phyloP scores from a whole-genome alignment of 2,888 invertebrate species.

The Scaptodrosophila latifasciaeformis region DNA sequence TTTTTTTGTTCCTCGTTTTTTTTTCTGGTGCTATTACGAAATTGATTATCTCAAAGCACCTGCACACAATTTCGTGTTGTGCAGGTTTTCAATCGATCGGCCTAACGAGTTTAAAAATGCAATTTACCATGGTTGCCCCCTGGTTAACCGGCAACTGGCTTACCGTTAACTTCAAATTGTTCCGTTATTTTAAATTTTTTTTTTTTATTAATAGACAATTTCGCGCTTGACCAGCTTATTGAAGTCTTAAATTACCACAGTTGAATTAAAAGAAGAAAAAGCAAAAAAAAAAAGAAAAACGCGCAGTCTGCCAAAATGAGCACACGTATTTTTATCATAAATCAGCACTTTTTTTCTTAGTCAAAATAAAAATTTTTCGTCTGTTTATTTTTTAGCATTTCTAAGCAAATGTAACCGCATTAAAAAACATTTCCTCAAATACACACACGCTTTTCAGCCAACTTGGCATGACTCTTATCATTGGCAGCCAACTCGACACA shows the following conservation, averaged over 20 bases:
- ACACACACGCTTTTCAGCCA: no score
- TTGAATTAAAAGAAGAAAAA: background rate
- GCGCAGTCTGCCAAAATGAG: background rate
- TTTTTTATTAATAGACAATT: constrained; percentile 50
- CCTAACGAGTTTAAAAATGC: no score
- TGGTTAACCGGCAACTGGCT: no score
- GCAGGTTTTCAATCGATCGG: background rate
- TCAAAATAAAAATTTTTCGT: background rate
- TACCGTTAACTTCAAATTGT: no score
- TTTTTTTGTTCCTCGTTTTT: no score
- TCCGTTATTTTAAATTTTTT: background rate
- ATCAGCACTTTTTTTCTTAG: background rate
- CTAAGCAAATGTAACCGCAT: background rate
- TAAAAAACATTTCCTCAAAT: no score
- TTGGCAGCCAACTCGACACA: no score
- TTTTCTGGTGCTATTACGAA: no score
- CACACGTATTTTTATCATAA: background rate
- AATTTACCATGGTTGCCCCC: no score
- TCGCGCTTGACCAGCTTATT: constrained; percentile 56
- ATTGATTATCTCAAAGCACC: background rate
- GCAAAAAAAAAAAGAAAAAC: background rate
- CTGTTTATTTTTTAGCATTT: background rate
- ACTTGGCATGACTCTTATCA: no score
- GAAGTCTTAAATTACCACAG: constrained; percentile 50
- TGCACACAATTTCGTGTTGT: background rate